Evolutionary conservation across 2,113 vertebrate species (phyloP).

Genomic region (Neotragus moschatus): DNA sequence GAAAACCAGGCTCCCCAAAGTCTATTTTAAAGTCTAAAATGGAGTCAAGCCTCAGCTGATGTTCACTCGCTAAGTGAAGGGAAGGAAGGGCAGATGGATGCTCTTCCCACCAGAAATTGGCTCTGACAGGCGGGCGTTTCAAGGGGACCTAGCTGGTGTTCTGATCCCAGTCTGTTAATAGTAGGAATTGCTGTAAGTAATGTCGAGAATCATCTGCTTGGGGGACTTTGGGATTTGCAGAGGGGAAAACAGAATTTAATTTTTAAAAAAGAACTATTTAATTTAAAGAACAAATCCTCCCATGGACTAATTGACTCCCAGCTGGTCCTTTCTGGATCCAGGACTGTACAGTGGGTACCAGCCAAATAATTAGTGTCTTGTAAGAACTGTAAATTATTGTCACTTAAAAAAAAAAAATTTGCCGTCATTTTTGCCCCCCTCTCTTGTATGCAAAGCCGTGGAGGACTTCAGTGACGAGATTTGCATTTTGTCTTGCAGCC

Average conservation of each 20-base stretch:
- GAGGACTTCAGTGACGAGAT: background rate
- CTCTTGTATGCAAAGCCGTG: background rate
- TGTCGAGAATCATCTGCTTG: constrained; percentile 82
- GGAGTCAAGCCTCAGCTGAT: constrained; percentile 13
- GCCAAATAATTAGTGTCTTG: constrained; percentile 76
- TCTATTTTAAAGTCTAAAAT: constrained; percentile 50
- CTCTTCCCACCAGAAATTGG: constrained; percentile 65
- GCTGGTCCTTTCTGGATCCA: constrained; percentile 76
- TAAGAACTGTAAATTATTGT: constrained; percentile 69
- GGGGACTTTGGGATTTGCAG: constrained; percentile 80
- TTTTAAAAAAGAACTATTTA: constrained; percentile 77
- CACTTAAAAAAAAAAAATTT: constrained; percentile 43
- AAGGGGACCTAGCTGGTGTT: constrained; percentile 70
- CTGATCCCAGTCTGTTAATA: constrained; percentile 78
- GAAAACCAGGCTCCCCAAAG: background rate
- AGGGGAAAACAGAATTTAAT: constrained; percentile 75
- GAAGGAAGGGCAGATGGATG: constrained; percentile 71
- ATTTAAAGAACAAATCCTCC: constrained; percentile 79
- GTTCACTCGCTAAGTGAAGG: constrained; percentile 12
- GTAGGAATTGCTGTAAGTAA: constrained; percentile 79
- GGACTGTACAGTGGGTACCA: constrained; percentile 20
- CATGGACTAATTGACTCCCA: constrained; percentile 77
- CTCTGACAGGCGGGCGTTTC: constrained; percentile 75
- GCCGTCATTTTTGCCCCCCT: rapidly evolving
- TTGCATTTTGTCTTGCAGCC: constrained; percentile 77